A percentile compares a stretch with the other conserved stretches of the same genome.
Evolutionary conservation across 2,113 vertebrate species (phyloP).

Genomic region (Aphelocoma coerulescens): DNA sequence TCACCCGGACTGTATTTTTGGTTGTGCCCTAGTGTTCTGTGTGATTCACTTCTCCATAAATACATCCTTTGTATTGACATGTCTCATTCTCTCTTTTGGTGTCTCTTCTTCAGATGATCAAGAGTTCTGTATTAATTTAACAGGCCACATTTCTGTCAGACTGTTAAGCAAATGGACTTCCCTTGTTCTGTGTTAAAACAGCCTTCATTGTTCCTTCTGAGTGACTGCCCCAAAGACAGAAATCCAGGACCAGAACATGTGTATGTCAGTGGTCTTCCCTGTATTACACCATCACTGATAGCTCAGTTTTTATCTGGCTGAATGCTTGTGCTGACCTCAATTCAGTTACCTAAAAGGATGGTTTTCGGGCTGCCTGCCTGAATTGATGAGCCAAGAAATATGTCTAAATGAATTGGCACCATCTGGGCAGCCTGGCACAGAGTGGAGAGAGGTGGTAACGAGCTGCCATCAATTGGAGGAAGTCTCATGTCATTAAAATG

Average conservation of each 20-base stretch:
- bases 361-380: conserved; percentile 9
- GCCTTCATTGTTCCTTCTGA: background rate
- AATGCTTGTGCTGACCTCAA: conserved; percentile 41
- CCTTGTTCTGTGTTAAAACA: background rate
- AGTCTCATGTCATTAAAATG: conserved; percentile 14
- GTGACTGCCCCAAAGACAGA: background rate
- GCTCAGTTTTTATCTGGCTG: conserved; percentile 2
- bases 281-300: background rate
- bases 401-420: conserved; percentile 51
- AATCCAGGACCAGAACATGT: background rate
- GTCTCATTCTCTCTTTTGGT: background rate
- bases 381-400: conserved; percentile 59
- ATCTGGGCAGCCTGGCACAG: conserved; percentile 39
- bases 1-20: background rate
- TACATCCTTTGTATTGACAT: background rate
- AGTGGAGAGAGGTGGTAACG: conserved; percentile 32
- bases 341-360: conserved; percentile 56
- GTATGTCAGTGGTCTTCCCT: background rate
- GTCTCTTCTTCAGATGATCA: background rate
- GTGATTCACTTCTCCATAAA: background rate
- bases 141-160: background rate
- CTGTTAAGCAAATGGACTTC: background rate
- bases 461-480: conserved; percentile 30
- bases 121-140: background rate
- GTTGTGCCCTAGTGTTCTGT: background rate